Evolutionary conservation across 2,888 invertebrate genomes (phyloP).

Genomic region (Diploptera punctata): DNA sequence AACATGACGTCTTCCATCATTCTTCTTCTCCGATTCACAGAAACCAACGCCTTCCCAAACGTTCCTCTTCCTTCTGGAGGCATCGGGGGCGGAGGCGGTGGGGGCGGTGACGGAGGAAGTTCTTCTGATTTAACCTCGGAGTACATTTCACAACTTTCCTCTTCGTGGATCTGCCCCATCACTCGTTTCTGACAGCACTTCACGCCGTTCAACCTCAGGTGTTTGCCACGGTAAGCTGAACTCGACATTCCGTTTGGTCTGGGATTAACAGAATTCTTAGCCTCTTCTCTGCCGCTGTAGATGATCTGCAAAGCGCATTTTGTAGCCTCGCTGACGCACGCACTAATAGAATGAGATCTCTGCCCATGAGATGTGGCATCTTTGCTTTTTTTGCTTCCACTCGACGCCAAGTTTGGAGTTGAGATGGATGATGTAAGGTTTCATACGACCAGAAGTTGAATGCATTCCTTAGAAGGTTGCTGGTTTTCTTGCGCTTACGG

Average conservation of each 20-base stretch:
- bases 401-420: neutral
- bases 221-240: neutral
- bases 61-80: conserved; percentile 1
- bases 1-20: conserved; percentile 5
- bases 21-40: neutral
- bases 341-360: conserved; percentile 43
- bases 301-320: conserved; percentile 45
- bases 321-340: conserved; percentile 45
- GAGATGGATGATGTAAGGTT: conserved; percentile 5
- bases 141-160: neutral
- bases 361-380: neutral
- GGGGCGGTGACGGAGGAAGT: conserved; percentile 16
- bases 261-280: conserved; percentile 4
- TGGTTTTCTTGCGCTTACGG: conserved; percentile 26
- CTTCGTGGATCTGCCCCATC: neutral
- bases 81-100: conserved; percentile 25
- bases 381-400: neutral
- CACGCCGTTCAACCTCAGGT: conserved; percentile 6
- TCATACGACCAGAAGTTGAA: conserved; percentile 40
- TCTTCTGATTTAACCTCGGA: neutral
- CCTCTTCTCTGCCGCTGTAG: conserved; percentile 32
- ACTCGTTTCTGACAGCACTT: neutral
- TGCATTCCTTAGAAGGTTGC: conserved; percentile 34
- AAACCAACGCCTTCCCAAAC: neutral
- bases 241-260: neutral